A percentile compares a stretch with the other conserved stretches of the same genome.
These are phyloP conservation scores for Chymomyza procnemis DNA, from an alignment of 2,888 invertebrate genomes.

Conservation along the genomic window DNA sequence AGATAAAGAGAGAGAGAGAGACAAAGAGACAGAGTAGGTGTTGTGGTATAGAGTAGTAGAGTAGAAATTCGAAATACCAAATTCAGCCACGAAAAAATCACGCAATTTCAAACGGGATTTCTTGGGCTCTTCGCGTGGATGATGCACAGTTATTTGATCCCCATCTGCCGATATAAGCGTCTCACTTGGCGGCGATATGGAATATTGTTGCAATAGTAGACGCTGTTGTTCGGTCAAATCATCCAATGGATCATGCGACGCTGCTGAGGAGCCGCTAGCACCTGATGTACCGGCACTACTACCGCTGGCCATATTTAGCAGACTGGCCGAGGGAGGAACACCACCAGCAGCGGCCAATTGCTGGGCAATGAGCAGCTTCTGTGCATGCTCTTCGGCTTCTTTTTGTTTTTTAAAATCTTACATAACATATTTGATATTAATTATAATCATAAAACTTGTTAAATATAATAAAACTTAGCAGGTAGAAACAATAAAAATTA, in stretches of 20 bases:
- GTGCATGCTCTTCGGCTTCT: constrained; percentile 76
- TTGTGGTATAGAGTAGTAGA: neutral
- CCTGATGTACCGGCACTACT: constrained; percentile 17
- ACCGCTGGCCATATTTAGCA: constrained; percentile 3
- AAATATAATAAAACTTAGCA: neutral
- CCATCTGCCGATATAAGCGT: constrained; percentile 77
- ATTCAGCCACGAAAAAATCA: constrained; percentile 91
- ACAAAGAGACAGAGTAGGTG: constrained; percentile 3
- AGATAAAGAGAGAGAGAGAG: constrained; percentile 14
- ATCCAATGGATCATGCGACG: constrained; percentile 53
- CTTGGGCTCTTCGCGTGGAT: constrained; percentile 86
- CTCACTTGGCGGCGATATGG: constrained; percentile 73
- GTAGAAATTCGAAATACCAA: constrained; percentile 81
- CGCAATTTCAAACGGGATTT: constrained; percentile 89
- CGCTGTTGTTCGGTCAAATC: constrained; percentile 75
- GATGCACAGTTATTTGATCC: constrained; percentile 80
- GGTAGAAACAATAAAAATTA: neutral
- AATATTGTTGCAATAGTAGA: constrained; percentile 71
- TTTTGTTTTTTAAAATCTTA: constrained; percentile 77
- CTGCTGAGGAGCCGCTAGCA: constrained; percentile 16
- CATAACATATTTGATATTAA: constrained; percentile 5
- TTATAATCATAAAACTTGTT: constrained; percentile 8
- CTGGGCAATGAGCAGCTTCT: constrained; percentile 75
- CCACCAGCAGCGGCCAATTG: constrained; percentile 63
- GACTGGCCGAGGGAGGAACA: constrained; percentile 3